Conservation (phyloP, 2,797 vertebrate genomes). For the Rhinogobio ventralis region DNA sequence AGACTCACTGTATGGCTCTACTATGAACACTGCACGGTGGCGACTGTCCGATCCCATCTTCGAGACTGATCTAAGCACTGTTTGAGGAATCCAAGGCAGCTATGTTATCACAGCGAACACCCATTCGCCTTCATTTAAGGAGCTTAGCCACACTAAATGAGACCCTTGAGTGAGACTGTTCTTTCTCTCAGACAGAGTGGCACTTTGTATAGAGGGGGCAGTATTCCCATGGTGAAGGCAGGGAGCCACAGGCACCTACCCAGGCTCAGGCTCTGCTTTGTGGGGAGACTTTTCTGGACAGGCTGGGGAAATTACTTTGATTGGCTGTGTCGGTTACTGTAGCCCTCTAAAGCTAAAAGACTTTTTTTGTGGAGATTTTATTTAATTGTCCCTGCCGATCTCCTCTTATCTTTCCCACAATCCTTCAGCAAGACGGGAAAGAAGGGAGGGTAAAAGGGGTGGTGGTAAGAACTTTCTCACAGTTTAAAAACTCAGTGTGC, state of each 20-base stretch:
- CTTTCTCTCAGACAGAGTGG: conserved; percentile 72
- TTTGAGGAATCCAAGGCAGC: conserved; percentile 62
- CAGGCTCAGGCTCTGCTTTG: conserved; percentile 73
- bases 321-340: conserved; percentile 80
- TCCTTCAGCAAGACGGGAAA: conserved; percentile 65
- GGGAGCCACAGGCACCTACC: conserved; percentile 70
- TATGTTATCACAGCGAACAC: conserved; percentile 70
- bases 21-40: conserved; percentile 51
- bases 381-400: conserved; percentile 76
- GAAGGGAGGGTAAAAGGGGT: conserved; percentile 59
- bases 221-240: conserved; percentile 76
- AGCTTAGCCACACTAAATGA: conserved; percentile 71
- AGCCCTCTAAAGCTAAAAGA: conserved; percentile 76
- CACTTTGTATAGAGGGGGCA: conserved; percentile 75
- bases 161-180: conserved; percentile 73
- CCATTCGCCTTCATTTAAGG: conserved; percentile 66
- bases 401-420: conserved; percentile 79
- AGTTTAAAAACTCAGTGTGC: conserved; percentile 62
- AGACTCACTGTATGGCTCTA: conserved; percentile 55
- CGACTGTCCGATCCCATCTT: conserved; percentile 60
- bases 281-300: conserved; percentile 71
- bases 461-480: conserved; percentile 77
- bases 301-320: conserved; percentile 79
- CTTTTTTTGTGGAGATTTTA: conserved; percentile 77
- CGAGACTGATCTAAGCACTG: conserved; percentile 57